phyloP scores from a whole-genome alignment of 1,140 invertebrate species.

The Hyposmocoma kahamanoa region DNA sequence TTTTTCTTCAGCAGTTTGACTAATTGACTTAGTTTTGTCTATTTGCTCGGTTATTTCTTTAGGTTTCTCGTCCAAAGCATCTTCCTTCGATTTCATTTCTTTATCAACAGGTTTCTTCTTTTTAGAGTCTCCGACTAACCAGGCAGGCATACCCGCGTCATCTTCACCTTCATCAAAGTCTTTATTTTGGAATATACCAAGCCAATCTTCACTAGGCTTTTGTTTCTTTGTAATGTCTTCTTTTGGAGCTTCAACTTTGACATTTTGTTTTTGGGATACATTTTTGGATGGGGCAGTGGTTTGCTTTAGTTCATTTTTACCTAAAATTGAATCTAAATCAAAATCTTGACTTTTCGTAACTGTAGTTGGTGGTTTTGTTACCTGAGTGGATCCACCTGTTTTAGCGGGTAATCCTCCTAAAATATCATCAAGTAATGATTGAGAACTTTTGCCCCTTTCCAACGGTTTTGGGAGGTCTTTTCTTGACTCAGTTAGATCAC shows the following conservation, averaged over 20 bases:
- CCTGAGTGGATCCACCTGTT: constrained; percentile 14
- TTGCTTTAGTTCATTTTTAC: constrained; percentile 40
- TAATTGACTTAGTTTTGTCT: constrained; percentile 7
- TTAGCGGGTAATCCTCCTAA: constrained; percentile 40
- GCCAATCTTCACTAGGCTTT: constrained; percentile 58
- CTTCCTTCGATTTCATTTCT: too few relatives aligned
- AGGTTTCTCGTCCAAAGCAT: too few relatives aligned
- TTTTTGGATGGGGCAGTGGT: constrained; percentile 23
- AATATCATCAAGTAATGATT: constrained; percentile 59
- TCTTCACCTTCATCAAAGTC: constrained; percentile 32
- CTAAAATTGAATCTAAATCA: constrained; percentile 50
- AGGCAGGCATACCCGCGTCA: constrained; percentile 45
- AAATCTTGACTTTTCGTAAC: constrained; percentile 44
- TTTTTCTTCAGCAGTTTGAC: background rate
- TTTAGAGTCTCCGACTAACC: constrained; percentile 45
- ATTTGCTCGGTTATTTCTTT: too few relatives aligned
- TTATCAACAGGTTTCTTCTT: constrained; percentile 35
- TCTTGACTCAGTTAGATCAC: constrained; percentile 31
- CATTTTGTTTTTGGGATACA: constrained; percentile 13
- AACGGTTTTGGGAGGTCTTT: constrained; percentile 35
- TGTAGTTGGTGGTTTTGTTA: constrained; percentile 21
- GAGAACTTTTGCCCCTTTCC: constrained; percentile 54
- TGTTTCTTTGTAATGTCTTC: constrained; percentile 31
- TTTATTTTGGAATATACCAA: constrained; percentile 58
- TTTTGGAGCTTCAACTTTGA: constrained; percentile 25